Evolutionary conservation across 2,888 invertebrate genomes (phyloP), one percentile per base, ranked within the genome.

Genomic region (Zootermopsis nevadensis): DNA sequence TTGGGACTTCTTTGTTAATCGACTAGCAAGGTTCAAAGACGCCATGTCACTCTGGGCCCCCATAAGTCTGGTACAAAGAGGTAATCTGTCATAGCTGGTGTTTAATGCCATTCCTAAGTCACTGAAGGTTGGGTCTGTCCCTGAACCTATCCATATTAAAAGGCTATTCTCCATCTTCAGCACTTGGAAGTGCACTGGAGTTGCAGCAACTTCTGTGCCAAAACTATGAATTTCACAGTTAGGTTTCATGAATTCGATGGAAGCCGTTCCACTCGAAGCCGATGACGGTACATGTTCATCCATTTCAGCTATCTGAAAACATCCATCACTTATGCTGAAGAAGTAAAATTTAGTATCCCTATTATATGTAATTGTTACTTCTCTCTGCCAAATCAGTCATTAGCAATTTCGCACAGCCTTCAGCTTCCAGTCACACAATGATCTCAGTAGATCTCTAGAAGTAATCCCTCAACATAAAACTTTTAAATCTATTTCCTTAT

Each of bases 71-170:
- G 91, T 90, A 42, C 88, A 86, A 22, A 89, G 85, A 0, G 90
- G 89, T 66, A 86, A 84, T 60, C 86, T 86, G 74, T 87, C 88
- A 42, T 88, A 88, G 0, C 84, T 84, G 8, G 89, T 88, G 8
- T 83, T 77, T 87, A 90, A 87, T 3, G 90, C 89, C 27, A 89
- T 83, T 22, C 89, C 89, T 81, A 91, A 86, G 86, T 90, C 90
- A 38, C 87, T 87, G 22, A 91, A 88, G 10, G 86, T 85, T 82
- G 89, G 87, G n/a, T 88, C 86, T 27, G 87, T 87, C 33, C 86
- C 87, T 55, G 89, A 87, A 53, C 91, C 91, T 83, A 91, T 89
- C 87, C 90, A 90, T 60, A 91, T 88, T 79, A 91, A 87, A 0
- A 90, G 3, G 1, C 90, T 90, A 77, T 89, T 87, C 24, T 88